phyloP scores from a whole-genome alignment of 37 sponge, comb jelly and placozoan species.

The Mnemiopsis leidyi region DNA sequence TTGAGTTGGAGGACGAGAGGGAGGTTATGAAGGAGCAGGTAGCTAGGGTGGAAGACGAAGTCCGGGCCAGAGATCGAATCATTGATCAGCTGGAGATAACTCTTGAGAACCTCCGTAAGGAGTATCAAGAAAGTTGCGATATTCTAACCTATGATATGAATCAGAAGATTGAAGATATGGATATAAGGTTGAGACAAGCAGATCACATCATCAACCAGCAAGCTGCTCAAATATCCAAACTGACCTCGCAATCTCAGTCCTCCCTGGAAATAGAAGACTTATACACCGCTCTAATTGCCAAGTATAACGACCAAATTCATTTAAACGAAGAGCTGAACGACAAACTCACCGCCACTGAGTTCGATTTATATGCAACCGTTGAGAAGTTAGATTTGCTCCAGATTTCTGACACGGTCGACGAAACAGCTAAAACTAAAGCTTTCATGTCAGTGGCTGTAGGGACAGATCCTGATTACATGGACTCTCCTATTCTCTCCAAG shows the following conservation, averaged over 20 bases:
- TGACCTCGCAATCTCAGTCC: not conserved
- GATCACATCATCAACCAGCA: not conserved
- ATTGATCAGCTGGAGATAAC: not conserved
- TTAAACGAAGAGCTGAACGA: constrained; percentile 18
- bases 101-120: not conserved
- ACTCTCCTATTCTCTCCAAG: not conserved
- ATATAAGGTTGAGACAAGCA: not conserved
- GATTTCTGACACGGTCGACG: not conserved
- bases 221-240: not conserved
- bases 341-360: constrained; percentile 40
- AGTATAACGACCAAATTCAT: not conserved
- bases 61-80: not conserved
- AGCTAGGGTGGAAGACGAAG: not conserved
- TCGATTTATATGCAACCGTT: constrained; percentile 31
- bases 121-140: not conserved
- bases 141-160: not conserved
- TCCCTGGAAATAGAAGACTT: not conserved
- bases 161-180: not conserved
- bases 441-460: not conserved
- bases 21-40: not conserved
- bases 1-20: not conserved
- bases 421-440: not conserved
- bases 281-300: not conserved
- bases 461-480: not conserved
- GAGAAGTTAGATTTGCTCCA: not conserved